Evolutionary conservation across 2,113 vertebrate genomes (phyloP), one percentile per base, ranked within the genome.

Genomic region (Tor tambroides): DNA sequence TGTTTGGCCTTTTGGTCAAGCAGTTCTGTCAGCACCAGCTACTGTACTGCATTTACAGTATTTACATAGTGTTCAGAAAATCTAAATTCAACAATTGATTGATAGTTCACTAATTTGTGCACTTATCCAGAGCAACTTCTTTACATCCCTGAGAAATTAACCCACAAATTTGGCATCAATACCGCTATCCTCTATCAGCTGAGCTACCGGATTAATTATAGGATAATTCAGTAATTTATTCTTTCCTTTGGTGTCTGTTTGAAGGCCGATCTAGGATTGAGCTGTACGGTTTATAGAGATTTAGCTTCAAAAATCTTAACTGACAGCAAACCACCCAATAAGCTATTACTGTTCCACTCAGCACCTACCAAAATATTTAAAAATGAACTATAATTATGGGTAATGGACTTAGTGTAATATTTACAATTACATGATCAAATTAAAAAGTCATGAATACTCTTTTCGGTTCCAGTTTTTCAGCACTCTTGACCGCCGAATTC

Each of bases 341-440:
- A 38, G 69, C 21, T 49, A 28, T 80, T 61, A 59, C 10, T 61
- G 26, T 41, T 43, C 51, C 19, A 1, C 81, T 74, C 30, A 38
- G 28, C 51, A 84, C 51, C 83, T 85, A 82, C 30, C 72, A 54
- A 88, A 87, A 89, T 80, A 84, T 87, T 84, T 84, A 56, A 75
- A 28, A 80, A 46, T 32, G 10, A 46, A 21, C 43, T 59, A 35
- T 85, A 49, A 86, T 86, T 84, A 84, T 41, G 80, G 51, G 23
- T 83, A 80, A 83, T 74, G 51, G 61, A 7, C 23, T 75, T 75
- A 84, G 41, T 51, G 43, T 69, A 46, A 69, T 51, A 51, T 74
- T 67, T 41, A 67, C 56, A 69, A 10, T 76, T 28, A 56, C 28
- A 28, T 28, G 49, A 61, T 32, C 8, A 54, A 19, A 69, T 83